Conservation (phyloP, 1,140 invertebrate species). For the Pararge aegeria region DNA sequence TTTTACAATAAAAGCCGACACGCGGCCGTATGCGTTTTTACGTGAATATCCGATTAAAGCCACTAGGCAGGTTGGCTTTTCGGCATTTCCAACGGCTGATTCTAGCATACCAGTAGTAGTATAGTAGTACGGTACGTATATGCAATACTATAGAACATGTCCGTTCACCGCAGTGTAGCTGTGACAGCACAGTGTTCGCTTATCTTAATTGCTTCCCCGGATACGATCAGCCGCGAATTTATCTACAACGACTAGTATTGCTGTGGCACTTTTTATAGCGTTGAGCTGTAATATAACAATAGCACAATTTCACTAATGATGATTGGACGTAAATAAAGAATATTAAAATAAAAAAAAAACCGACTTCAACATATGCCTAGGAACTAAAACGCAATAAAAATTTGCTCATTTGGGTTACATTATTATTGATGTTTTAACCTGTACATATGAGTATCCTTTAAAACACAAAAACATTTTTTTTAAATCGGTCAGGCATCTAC, state of each 20-base stretch:
- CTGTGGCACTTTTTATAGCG: slow-evolving; percentile 26
- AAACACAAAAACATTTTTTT: no score
- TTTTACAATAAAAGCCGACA: background rate
- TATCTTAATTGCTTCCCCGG: slow-evolving; percentile 69
- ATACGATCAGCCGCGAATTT: slow-evolving; percentile 60
- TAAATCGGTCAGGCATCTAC: no score
- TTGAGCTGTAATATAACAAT: background rate
- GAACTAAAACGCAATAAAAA: no score
- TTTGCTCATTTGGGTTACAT: no score
- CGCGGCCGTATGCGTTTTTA: background rate
- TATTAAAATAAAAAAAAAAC: no score
- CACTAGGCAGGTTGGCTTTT: slow-evolving; percentile 18
- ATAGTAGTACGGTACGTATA: slow-evolving; percentile 25
- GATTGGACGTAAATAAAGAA: no score
- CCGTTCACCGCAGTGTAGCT: slow-evolving; percentile 50
- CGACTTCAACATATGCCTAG: no score
- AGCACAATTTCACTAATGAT: no score
- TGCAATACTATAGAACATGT: slow-evolving; percentile 48
- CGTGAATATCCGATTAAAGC: slow-evolving; percentile 14
- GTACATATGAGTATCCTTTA: no score
- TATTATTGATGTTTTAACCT: no score
- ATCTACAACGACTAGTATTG: slow-evolving; percentile 37
- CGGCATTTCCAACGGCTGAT: slow-evolving; percentile 25
- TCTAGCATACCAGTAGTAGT: slow-evolving; percentile 31
- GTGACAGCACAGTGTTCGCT: slow-evolving; percentile 62